Conservation (phyloP, 2,888 invertebrate genomes). For the Cantharis flavilabris region DNA sequence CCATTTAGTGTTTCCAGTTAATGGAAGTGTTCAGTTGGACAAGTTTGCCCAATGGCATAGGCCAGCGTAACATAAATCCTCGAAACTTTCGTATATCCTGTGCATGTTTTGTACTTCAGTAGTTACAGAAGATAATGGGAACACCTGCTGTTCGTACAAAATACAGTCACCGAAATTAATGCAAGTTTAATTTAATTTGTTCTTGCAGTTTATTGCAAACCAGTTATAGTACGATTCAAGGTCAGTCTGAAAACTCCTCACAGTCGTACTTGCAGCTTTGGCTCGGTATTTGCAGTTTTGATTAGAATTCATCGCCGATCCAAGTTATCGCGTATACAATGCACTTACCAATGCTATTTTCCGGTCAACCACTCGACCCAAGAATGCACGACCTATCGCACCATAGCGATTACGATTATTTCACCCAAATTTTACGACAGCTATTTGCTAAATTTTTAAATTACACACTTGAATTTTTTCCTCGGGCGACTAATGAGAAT, state of each 20-base stretch:
- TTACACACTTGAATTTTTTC: background rate
- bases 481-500: background rate
- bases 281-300: conserved; percentile 23
- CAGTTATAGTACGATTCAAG: conserved; percentile 12
- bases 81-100: background rate
- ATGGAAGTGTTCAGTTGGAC: background rate
- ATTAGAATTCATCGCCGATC: conserved; percentile 33
- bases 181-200: conserved; percentile 3
- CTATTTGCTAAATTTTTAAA: background rate
- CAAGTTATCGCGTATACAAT: conserved; percentile 30
- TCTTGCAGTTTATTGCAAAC: background rate
- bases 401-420: background rate
- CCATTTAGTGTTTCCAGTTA: background rate
- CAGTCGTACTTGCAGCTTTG: conserved; percentile 4
- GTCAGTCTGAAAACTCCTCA: conserved; percentile 4
- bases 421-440: background rate
- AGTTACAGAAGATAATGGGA: background rate
- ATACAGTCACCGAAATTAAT: background rate
- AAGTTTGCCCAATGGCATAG: background rate
- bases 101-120: conserved; percentile 1
- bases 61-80: conserved; percentile 1
- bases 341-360: conserved; percentile 28
- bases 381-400: conserved; percentile 21
- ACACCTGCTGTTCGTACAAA: background rate
- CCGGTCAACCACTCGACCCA: conserved; percentile 32